Conservation (phyloP, 2,797 vertebrate genomes). For the Coregonus ussuriensis region DNA sequence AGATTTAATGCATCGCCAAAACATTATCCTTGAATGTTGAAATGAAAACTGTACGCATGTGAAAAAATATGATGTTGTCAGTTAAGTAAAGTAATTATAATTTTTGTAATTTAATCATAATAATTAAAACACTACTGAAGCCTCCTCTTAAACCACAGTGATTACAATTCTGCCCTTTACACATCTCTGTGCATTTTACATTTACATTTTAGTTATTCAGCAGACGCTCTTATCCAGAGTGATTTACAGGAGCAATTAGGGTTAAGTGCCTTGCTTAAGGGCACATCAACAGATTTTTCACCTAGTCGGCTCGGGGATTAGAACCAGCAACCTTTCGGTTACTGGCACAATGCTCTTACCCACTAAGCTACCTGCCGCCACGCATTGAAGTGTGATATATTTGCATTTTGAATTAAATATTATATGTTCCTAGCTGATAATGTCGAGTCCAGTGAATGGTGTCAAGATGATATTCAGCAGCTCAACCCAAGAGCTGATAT, state of each 20-base stretch:
- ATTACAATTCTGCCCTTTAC: constrained; percentile 19
- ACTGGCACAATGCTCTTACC: too few relatives aligned
- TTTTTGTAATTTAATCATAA: constrained; percentile 23
- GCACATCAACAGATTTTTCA: too few relatives aligned
- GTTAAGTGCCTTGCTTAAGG: too few relatives aligned
- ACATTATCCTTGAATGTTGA: constrained; percentile 8
- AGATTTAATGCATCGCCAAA: background rate
- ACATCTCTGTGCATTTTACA: constrained; percentile 49
- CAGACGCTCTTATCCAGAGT: too few relatives aligned
- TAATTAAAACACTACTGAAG: constrained; percentile 49
- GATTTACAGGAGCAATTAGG: too few relatives aligned
- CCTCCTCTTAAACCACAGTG: background rate
- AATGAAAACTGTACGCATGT: constrained; percentile 15
- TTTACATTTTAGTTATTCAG: background rate
- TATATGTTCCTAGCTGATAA: constrained; percentile 61
- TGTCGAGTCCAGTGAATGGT: constrained; percentile 16
- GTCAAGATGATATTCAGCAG: constrained; percentile 2
- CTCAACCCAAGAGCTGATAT: background rate
- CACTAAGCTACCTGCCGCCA: too few relatives aligned
- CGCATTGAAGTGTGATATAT: constrained; percentile 47
- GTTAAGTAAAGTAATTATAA: constrained; percentile 35
- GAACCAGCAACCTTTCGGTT: too few relatives aligned
- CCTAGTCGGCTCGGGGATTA: too few relatives aligned
- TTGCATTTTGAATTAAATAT: constrained; percentile 64
- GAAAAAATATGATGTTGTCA: constrained; percentile 32